Evolutionary conservation across 2,797 vertebrate genomes (phyloP).

Genomic region (Acipenser ruthenus): DNA sequence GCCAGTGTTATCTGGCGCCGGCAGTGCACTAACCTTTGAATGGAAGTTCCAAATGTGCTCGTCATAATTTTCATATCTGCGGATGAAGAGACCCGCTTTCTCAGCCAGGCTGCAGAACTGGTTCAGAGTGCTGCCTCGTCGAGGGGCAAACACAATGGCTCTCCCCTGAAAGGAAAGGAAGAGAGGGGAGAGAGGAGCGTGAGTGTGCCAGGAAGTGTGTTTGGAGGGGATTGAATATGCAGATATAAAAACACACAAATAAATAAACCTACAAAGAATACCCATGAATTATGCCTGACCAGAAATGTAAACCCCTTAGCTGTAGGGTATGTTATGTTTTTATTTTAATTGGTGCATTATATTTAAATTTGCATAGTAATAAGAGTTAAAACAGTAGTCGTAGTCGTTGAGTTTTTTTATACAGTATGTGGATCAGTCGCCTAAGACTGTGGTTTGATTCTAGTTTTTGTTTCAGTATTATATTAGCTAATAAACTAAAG

Average conservation of each 20-base stretch:
- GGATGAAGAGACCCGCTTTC: constrained; percentile 75
- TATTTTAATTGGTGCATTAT: too few relatives aligned
- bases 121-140: constrained; percentile 79
- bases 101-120: constrained; percentile 88
- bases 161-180: constrained; percentile 65
- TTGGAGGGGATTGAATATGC: too few relatives aligned
- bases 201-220: neutral
- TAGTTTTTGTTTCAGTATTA: constrained; percentile 39
- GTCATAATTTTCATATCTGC: constrained; percentile 90
- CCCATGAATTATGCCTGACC: too few relatives aligned
- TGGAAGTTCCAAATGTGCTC: constrained; percentile 89
- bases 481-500: constrained; percentile 44
- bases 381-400: too few relatives aligned
- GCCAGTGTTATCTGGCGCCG: constrained; percentile 63
- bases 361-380: too few relatives aligned
- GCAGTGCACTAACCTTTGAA: constrained; percentile 75
- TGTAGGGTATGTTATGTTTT: too few relatives aligned
- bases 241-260: too few relatives aligned
- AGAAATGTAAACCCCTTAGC: too few relatives aligned
- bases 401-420: too few relatives aligned
- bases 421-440: neutral
- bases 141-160: constrained; percentile 86
- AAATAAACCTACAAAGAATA: too few relatives aligned
- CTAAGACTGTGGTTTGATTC: constrained; percentile 28
- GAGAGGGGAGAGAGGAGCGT: constrained; percentile 31